Percentiles rank a stretch among this genome's conserved stretches.
Evolutionary conservation across 2,888 invertebrate genomes (phyloP).

Genomic region (Leptopilina myrica): DNA sequence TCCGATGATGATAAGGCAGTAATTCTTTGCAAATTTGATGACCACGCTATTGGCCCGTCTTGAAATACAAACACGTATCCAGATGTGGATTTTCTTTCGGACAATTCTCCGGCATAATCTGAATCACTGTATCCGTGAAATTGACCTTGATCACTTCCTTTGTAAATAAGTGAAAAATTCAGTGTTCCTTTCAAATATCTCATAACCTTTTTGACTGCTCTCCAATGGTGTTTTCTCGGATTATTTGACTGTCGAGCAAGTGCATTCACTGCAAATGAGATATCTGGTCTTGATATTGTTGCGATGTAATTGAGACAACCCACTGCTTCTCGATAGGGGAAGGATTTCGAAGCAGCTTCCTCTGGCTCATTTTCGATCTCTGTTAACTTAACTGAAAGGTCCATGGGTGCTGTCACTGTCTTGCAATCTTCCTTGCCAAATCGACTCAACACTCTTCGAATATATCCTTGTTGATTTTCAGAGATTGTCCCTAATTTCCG

Average conservation of each 20-base stretch:
- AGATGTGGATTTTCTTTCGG: slow-evolving; percentile 14
- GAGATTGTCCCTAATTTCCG: slow-evolving; percentile 45
- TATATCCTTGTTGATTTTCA: slow-evolving; percentile 46
- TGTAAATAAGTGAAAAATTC: background rate
- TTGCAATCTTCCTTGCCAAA: slow-evolving; percentile 56
- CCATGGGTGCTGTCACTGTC: slow-evolving; percentile 55
- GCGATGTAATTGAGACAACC: slow-evolving; percentile 52
- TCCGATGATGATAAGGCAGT: too few relatives aligned
- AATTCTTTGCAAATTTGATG: too few relatives aligned
- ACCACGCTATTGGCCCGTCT: too few relatives aligned
- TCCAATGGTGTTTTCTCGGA: slow-evolving; percentile 51
- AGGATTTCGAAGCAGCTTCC: background rate
- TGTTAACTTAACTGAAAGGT: slow-evolving; percentile 23
- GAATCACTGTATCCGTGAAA: slow-evolving; percentile 49
- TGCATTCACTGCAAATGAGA: slow-evolving; percentile 46
- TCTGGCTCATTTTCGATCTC: background rate
- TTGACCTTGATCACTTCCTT: background rate
- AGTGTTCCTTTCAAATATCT: slow-evolving; percentile 52
- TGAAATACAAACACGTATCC: too few relatives aligned
- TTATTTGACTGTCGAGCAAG: slow-evolving; percentile 48
- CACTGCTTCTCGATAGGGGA: slow-evolving; percentile 52
- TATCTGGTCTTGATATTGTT: slow-evolving; percentile 50
- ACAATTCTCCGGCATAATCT: slow-evolving; percentile 38
- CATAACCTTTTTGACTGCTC: slow-evolving; percentile 50
- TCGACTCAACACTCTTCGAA: slow-evolving; percentile 41